phyloP scores from a whole-genome alignment of 2,797 vertebrate species.

The Alouatta caraya region DNA sequence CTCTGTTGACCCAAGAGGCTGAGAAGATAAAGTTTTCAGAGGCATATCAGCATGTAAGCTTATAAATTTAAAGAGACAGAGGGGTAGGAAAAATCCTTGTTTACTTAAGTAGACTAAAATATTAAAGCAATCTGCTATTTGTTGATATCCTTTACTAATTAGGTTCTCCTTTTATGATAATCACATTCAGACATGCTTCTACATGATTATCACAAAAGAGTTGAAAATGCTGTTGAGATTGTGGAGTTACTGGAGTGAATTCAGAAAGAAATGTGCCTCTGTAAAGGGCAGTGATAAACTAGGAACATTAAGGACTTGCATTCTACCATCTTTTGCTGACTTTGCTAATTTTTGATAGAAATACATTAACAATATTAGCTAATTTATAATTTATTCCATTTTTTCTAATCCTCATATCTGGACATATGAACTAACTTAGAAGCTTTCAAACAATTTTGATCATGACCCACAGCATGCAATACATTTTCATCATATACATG shows the following conservation, averaged over 20 bases:
- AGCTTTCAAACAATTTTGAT: not conserved
- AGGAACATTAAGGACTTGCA: not conserved
- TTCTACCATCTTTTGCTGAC: not conserved
- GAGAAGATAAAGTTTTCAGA: not conserved
- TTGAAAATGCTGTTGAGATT: not conserved
- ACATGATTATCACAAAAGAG: not conserved
- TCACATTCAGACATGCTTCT: not conserved
- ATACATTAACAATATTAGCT: not conserved
- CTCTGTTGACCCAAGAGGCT: not conserved
- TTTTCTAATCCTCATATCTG: not conserved
- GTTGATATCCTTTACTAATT: not conserved
- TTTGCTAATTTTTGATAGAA: not conserved
- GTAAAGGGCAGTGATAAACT: not conserved
- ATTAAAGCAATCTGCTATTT: not conserved
- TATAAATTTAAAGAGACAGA: not conserved
- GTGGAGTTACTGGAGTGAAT: not conserved
- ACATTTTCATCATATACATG: not conserved
- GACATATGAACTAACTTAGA: not conserved
- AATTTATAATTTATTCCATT: not conserved
- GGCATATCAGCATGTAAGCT: not conserved
- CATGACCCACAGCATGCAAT: not conserved
- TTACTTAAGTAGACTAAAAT: constrained; percentile 16
- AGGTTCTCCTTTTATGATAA: not conserved
- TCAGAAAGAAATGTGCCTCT: not conserved
- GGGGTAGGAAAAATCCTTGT: not conserved